Conservation (phyloP, 2,113 vertebrate species). For the Cottus gobio region DNA sequence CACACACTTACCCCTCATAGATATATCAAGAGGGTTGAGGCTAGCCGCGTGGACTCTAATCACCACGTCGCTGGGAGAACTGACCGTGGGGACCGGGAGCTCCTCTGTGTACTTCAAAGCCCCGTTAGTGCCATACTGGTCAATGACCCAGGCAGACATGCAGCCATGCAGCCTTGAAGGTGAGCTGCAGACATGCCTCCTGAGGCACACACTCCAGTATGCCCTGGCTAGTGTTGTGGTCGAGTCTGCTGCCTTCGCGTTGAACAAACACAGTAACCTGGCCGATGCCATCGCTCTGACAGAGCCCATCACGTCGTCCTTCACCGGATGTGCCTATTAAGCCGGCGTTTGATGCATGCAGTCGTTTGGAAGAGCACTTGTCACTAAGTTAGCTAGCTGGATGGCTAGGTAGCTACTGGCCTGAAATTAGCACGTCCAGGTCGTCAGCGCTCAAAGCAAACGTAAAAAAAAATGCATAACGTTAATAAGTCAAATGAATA, state of each 20-base stretch:
- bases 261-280: slow-evolving; percentile 43
- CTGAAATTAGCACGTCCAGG: slow-evolving; percentile 40
- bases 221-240: slow-evolving; percentile 44
- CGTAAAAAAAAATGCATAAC: neutral
- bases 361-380: slow-evolving; percentile 4
- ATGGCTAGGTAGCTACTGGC: slow-evolving; percentile 20
- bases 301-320: slow-evolving; percentile 3
- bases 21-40: slow-evolving; percentile 93
- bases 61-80: slow-evolving; percentile 89
- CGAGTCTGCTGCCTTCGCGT: slow-evolving; percentile 23
- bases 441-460: neutral
- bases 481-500: neutral
- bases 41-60: slow-evolving; percentile 91
- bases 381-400: neutral
- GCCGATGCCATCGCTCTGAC: slow-evolving; percentile 43
- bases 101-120: slow-evolving; percentile 86
- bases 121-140: slow-evolving; percentile 88
- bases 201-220: slow-evolving; percentile 15
- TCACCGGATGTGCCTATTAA: slow-evolving; percentile 4
- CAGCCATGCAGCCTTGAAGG: slow-evolving; percentile 56
- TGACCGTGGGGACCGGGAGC: slow-evolving; percentile 82
- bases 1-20: slow-evolving; percentile 91
- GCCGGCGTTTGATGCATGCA: slow-evolving; percentile 16
- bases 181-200: slow-evolving; percentile 62
- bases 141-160: slow-evolving; percentile 94